phyloP scores from a whole-genome alignment of 2,888 invertebrate genomes.

The Ecdyonurus torrentis region DNA sequence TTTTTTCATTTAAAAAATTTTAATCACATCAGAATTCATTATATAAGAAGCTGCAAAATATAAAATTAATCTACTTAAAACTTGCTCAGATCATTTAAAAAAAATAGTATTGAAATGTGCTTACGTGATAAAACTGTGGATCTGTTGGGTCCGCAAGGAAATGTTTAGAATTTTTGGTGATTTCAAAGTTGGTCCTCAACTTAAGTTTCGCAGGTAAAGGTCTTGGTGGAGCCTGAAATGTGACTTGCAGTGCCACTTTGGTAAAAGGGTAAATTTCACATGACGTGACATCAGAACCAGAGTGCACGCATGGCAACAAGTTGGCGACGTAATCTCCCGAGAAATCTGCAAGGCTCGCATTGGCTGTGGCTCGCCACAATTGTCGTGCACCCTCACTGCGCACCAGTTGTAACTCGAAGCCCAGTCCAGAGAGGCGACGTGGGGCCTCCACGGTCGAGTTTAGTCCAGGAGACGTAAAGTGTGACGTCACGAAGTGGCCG shows the following conservation, averaged over 20 bases:
- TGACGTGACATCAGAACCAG: constrained; percentile 9
- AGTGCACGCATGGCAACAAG: constrained; percentile 24
- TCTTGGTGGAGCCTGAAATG: constrained; percentile 25
- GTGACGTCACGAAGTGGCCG: constrained; percentile 24
- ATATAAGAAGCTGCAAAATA: too few species aligned
- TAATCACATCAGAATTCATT: too few species aligned
- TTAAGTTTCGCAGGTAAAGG: constrained; percentile 26
- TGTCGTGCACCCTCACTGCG: constrained; percentile 26
- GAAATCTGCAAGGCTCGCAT: constrained; percentile 22
- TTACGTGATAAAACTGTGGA: background rate
- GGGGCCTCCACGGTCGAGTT: constrained; percentile 22
- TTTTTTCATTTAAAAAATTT: too few species aligned
- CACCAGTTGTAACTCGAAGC: constrained; percentile 23
- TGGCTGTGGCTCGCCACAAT: constrained; percentile 26
- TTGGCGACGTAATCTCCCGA: constrained; percentile 24
- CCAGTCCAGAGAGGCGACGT: constrained; percentile 17
- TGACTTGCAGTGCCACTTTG: constrained; percentile 21
- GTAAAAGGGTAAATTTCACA: constrained; percentile 21
- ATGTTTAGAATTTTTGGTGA: constrained; percentile 22
- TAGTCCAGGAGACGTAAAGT: constrained; percentile 21
- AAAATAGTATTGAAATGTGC: too few species aligned
- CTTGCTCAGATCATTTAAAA: too few species aligned
- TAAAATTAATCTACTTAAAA: too few species aligned
- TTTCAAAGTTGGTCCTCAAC: constrained; percentile 25
- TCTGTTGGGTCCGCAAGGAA: constrained; percentile 20